Evolutionary conservation across 2,888 invertebrate genomes (phyloP).

Genomic region (Aspidapion aeneum): DNA sequence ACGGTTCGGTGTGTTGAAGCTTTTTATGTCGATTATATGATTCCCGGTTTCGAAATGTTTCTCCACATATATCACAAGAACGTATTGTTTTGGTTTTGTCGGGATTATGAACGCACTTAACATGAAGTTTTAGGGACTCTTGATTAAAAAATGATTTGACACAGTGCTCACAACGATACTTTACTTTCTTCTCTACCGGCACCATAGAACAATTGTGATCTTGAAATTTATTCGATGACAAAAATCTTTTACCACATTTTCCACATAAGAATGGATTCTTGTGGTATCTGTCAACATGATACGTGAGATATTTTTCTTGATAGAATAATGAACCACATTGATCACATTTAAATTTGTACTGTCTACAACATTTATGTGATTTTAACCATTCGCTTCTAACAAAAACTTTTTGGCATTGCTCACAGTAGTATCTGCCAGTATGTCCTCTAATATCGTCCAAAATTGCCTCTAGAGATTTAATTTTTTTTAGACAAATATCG

Average conservation of each 20-base stretch:
- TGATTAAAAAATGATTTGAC: conserved; percentile 35
- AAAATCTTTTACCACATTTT: conserved; percentile 34
- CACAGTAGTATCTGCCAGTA: conserved; percentile 51
- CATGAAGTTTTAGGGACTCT: conserved; percentile 35
- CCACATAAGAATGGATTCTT: conserved; percentile 35
- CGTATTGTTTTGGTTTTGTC: conserved; percentile 14
- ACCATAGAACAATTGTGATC: conserved; percentile 35
- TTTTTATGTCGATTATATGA: conserved; percentile 42
- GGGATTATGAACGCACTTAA: conserved; percentile 29
- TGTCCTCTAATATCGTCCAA: conserved; percentile 51
- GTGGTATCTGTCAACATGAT: conserved; percentile 45
- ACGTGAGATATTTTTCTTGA: conserved; percentile 48
- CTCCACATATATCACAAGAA: neutral
- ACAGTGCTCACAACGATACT: conserved; percentile 36
- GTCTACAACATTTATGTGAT: conserved; percentile 39
- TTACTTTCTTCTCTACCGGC: conserved; percentile 28
- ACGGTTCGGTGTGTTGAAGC: conserved; percentile 36
- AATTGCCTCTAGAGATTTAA: conserved; percentile 33
- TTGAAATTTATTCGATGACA: conserved; percentile 31
- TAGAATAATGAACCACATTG: conserved; percentile 44
- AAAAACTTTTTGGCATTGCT: conserved; percentile 47
- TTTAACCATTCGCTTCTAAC: conserved; percentile 47
- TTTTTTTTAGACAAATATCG: conserved; percentile 42
- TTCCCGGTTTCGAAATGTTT: neutral
- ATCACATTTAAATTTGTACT: conserved; percentile 31